Evolutionary conservation across 2,888 invertebrate genomes (phyloP).

Genomic region (Lasioglossum marginatum): DNA sequence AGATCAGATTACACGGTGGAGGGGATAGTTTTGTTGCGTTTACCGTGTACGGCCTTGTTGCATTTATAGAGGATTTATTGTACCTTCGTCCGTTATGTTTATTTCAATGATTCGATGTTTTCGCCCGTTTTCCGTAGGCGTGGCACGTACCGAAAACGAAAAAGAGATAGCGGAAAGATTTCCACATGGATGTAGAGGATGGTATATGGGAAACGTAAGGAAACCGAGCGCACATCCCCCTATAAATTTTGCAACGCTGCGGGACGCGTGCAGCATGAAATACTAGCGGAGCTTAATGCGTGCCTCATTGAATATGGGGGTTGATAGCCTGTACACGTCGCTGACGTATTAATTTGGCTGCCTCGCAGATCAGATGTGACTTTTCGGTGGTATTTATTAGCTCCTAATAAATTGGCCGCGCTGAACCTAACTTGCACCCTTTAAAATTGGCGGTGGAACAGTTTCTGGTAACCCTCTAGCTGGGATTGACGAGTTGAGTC

Average conservation of each 20-base stretch:
- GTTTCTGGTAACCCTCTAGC: neutral
- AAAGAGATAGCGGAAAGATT: neutral
- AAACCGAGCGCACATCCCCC: neutral
- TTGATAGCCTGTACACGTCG: constrained; percentile 45
- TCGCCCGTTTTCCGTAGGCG: neutral
- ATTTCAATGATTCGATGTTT: constrained; percentile 21
- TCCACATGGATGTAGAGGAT: neutral
- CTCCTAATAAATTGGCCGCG: constrained; percentile 34
- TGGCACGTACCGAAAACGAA: neutral
- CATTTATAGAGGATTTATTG: too few relatives aligned
- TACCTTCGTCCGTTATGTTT: constrained; percentile 1
- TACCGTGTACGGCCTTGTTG: too few relatives aligned
- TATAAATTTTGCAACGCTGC: constrained; percentile 48
- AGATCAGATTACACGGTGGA: too few relatives aligned
- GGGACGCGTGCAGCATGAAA: constrained; percentile 29
- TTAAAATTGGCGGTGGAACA: neutral
- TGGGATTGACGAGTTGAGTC: neutral
- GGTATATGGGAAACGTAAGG: neutral
- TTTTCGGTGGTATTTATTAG: constrained; percentile 49
- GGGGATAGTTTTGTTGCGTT: too few relatives aligned
- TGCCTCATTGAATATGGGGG: constrained; percentile 38
- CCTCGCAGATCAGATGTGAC: constrained; percentile 47
- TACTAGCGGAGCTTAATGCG: constrained; percentile 47
- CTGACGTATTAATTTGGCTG: constrained; percentile 61
- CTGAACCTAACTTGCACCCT: constrained; percentile 16